These are phyloP conservation scores for Vannuccia rotundouncinata DNA, from an alignment of 2,888 invertebrate species.

Conservation along the genomic window DNA sequence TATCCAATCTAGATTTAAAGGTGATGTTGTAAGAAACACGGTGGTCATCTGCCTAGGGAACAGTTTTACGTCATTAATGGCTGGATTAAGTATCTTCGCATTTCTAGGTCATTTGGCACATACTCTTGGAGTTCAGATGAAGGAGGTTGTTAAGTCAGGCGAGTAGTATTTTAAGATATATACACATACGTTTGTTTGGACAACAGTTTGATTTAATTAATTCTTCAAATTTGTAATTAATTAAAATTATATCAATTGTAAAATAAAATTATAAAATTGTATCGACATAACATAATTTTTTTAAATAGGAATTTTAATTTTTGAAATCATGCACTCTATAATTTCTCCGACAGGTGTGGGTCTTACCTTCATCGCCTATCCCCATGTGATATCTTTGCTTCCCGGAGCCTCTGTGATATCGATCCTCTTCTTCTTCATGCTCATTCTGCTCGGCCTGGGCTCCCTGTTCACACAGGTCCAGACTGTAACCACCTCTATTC, in stretches of 20 bases:
- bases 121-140: background rate
- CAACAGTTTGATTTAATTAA: background rate
- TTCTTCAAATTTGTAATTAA: background rate
- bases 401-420: background rate
- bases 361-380: conserved; percentile 13
- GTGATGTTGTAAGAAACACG: background rate
- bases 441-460: conserved; percentile 6
- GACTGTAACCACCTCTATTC: background rate
- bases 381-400: background rate
- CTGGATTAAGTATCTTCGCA: background rate
- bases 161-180: background rate
- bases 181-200: background rate
- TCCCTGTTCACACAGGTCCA: conserved; percentile 18
- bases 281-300: too few species aligned
- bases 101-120: background rate
- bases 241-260: too few species aligned
- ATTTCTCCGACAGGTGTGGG: conserved; percentile 17
- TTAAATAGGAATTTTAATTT: too few species aligned
- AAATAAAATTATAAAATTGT: too few species aligned
- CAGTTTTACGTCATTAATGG: background rate
- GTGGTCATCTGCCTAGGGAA: background rate
- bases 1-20: background rate
- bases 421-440: conserved; percentile 18
- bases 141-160: background rate
- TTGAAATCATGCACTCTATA: too few species aligned